These are phyloP conservation scores for Xerus inauris DNA, from an alignment of 2,113 vertebrate genomes.

Conservation along the genomic window DNA sequence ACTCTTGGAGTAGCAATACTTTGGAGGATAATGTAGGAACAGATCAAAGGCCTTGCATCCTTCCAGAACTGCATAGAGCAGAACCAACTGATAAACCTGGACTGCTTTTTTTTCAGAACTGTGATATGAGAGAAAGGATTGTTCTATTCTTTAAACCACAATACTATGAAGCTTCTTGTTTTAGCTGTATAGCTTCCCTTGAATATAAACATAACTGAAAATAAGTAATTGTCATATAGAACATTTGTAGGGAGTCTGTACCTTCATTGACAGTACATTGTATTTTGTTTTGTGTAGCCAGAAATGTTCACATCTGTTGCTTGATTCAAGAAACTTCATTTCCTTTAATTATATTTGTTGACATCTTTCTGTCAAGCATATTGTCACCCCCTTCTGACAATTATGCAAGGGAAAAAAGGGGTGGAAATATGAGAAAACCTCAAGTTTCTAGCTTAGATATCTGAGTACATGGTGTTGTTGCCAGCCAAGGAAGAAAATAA, in stretches of 20 bases:
- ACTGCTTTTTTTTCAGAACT: background rate
- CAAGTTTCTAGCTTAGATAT: background rate
- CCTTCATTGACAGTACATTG: background rate
- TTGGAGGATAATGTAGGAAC: background rate
- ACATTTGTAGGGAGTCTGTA: background rate
- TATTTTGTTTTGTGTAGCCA: background rate
- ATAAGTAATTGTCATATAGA: background rate
- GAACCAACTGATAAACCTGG: background rate
- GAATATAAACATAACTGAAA: constrained; percentile 14
- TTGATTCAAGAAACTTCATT: background rate
- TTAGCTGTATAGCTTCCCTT: background rate
- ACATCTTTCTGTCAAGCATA: background rate
- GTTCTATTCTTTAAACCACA: background rate
- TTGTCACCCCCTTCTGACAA: background rate
- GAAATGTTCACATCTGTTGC: background rate
- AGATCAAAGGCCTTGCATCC: background rate
- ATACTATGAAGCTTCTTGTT: constrained; percentile 20
- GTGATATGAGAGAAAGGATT: background rate
- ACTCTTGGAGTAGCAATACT: background rate
- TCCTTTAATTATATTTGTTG: background rate
- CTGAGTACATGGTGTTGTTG: background rate
- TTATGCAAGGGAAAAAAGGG: background rate
- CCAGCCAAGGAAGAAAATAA: background rate
- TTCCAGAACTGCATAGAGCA: background rate
- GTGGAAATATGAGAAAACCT: background rate